Percentiles rank a stretch among this genome's conserved stretches.
These are phyloP conservation scores for Ramazzottius varieornatus DNA, from an alignment of 2,888 invertebrate genomes.

Conservation along the genomic window DNA sequence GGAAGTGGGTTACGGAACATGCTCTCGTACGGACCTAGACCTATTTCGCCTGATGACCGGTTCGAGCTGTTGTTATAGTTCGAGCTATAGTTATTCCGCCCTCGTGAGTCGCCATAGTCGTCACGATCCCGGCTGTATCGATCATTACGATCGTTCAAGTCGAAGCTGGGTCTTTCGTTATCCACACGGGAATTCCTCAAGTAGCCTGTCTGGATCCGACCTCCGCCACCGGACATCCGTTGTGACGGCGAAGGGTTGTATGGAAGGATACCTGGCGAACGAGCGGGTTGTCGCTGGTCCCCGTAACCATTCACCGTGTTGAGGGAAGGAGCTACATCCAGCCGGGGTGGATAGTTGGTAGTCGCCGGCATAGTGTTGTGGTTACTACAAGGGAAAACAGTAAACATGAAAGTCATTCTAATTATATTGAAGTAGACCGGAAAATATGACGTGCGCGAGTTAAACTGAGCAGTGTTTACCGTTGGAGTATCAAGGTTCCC, in stretches of 20 bases:
- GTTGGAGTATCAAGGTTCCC: too few species aligned
- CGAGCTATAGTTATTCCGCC: background rate
- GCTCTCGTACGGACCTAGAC: background rate
- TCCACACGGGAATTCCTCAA: background rate
- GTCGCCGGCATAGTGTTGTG: too few species aligned
- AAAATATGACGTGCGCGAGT: too few species aligned
- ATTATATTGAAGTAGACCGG: too few species aligned
- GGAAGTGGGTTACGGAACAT: background rate
- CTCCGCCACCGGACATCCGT: background rate
- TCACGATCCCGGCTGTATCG: background rate
- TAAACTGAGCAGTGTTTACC: too few species aligned
- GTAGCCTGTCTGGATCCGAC: background rate
- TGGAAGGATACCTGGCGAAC: background rate
- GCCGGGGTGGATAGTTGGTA: too few species aligned
- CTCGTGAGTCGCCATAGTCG: background rate
- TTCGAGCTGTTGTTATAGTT: background rate
- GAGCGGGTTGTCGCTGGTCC: background rate
- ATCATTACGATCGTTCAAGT: background rate
- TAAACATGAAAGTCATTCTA: too few species aligned
- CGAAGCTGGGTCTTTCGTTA: background rate
- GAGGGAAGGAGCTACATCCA: too few species aligned
- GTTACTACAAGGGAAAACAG: too few species aligned
- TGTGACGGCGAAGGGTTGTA: background rate
- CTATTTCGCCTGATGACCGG: background rate
- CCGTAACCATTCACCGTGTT: too few species aligned